A percentile compares a stretch with the other conserved stretches of the same genome.
These are phyloP conservation scores for Pheosia tremula DNA, from an alignment of 2,888 invertebrate genomes.

Conservation along the genomic window DNA sequence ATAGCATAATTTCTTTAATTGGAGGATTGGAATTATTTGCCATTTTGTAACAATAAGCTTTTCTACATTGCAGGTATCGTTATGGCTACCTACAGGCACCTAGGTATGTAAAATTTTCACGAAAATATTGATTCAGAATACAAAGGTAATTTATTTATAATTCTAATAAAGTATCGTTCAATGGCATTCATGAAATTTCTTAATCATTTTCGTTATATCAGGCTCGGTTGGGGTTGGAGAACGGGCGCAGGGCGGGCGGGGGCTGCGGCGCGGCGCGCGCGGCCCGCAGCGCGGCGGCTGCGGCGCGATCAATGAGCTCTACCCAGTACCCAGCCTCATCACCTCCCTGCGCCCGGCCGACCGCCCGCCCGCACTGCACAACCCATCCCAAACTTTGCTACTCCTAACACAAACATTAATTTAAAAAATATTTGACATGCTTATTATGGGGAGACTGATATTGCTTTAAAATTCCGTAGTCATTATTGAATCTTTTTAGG, in stretches of 20 bases:
- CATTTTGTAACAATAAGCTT: too few relatives aligned
- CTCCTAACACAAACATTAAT: constrained; percentile 66
- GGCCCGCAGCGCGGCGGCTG: constrained; percentile 39
- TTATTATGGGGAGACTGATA: constrained; percentile 23
- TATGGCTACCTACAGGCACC: background rate
- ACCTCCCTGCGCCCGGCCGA: constrained; percentile 43
- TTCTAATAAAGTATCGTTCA: constrained; percentile 6
- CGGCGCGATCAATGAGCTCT: constrained; percentile 77
- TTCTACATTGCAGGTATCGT: too few relatives aligned
- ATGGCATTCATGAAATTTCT: constrained; percentile 11
- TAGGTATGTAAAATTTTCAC: background rate
- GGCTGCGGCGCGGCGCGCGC: constrained; percentile 30
- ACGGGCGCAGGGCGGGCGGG: constrained; percentile 57
- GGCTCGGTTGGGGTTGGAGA: constrained; percentile 57
- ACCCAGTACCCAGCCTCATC: constrained; percentile 48
- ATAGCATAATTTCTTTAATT: too few relatives aligned
- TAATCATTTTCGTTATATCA: constrained; percentile 41
- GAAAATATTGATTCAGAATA: background rate
- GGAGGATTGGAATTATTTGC: too few relatives aligned
- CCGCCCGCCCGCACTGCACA: constrained; percentile 43
- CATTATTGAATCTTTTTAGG: constrained; percentile 13
- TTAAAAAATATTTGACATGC: constrained; percentile 53
- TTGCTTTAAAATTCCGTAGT: constrained; percentile 24
- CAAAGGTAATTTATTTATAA: background rate
- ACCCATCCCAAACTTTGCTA: constrained; percentile 64